Evolutionary conservation across 2,888 invertebrate species (phyloP).

Genomic region (Nudaria mundana): DNA sequence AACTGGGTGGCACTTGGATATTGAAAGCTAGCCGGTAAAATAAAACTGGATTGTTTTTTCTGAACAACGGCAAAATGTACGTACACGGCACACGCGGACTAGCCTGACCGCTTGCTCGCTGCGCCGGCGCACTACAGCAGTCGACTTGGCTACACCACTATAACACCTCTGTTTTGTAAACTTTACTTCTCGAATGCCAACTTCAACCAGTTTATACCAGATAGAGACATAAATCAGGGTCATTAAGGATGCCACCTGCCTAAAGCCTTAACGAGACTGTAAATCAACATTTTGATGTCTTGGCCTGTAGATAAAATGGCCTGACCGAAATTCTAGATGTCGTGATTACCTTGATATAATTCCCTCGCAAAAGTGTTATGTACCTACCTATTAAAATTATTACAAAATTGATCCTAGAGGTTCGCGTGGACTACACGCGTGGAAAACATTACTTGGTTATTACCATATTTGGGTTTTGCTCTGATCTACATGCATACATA

Average conservation of each 20-base stretch:
- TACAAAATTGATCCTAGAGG: too few species aligned
- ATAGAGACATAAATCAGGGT: constrained; percentile 26
- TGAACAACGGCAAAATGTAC: background rate
- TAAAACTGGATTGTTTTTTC: constrained; percentile 15
- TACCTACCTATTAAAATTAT: too few species aligned
- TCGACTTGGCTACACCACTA: constrained; percentile 20
- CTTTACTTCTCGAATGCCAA: constrained; percentile 30
- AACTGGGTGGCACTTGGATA: constrained; percentile 31
- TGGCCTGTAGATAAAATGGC: too few species aligned
- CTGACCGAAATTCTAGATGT: too few species aligned
- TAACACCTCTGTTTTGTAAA: constrained; percentile 56
- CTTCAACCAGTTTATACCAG: constrained; percentile 37
- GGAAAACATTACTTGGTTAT: too few species aligned
- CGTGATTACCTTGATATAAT: too few species aligned
- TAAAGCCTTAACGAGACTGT: too few species aligned
- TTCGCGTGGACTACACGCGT: too few species aligned
- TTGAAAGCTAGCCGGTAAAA: constrained; percentile 20
- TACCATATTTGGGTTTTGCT: too few species aligned
- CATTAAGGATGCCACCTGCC: constrained; percentile 32
- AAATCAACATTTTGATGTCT: too few species aligned
- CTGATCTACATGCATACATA: too few species aligned
- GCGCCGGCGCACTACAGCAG: constrained; percentile 34
- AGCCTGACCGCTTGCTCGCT: constrained; percentile 30
- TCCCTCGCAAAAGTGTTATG: too few species aligned
- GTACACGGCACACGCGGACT: constrained; percentile 11